These are phyloP conservation scores for Lethrus apterus DNA, from an alignment of 1,140 invertebrate species.

Conservation along the genomic window DNA sequence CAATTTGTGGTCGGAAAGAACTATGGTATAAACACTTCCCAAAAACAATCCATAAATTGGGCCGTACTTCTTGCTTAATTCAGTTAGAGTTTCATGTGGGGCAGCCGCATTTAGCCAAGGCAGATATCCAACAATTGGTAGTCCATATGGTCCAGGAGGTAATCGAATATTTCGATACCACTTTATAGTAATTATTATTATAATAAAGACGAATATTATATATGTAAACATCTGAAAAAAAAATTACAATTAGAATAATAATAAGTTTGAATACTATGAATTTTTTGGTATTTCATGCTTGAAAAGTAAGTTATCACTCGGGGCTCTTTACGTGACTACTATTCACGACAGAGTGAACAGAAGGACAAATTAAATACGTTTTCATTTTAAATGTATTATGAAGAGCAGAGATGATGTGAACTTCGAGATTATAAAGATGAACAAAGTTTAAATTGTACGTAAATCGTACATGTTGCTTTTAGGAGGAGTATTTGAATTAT, in stretches of 20 bases:
- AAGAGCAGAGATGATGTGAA: no score
- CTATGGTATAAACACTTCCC: slow-evolving; percentile 64
- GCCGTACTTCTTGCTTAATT: slow-evolving; percentile 59
- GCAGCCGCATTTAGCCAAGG: slow-evolving; percentile 57
- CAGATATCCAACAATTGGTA: slow-evolving; percentile 73
- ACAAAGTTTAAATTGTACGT: no score
- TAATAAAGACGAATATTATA: slow-evolving; percentile 11
- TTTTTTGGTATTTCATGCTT: no score
- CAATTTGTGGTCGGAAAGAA: slow-evolving; percentile 63
- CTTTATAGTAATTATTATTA: slow-evolving; percentile 15
- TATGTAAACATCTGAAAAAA: slow-evolving; percentile 25
- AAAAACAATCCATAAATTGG: slow-evolving; percentile 62
- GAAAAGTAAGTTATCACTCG: no score
- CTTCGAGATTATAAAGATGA: no score
- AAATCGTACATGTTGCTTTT: no score
- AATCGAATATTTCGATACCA: slow-evolving; percentile 35
- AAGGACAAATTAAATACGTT: no score
- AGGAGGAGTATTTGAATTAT: no score
- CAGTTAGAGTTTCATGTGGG: slow-evolving; percentile 62
- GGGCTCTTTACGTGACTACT: no score
- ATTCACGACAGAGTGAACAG: no score
- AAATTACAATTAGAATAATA: slow-evolving; percentile 8
- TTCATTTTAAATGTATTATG: no score
- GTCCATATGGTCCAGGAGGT: slow-evolving; percentile 69
- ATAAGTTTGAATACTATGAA: no score